phyloP scores from a whole-genome alignment of 2,113 vertebrate genomes.

The Antechinus flavipes region DNA sequence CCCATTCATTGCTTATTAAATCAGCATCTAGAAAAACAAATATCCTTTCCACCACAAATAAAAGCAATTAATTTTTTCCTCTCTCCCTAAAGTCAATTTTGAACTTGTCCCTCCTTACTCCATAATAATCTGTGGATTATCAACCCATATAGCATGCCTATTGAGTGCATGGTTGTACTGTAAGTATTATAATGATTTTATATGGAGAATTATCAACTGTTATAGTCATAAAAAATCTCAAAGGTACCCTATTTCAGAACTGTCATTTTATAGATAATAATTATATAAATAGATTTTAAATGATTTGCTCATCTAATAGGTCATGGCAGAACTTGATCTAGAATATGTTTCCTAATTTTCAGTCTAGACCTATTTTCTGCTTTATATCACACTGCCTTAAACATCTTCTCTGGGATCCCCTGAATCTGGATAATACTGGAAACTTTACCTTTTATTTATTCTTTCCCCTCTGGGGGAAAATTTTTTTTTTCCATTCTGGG shows the following conservation, averaged over 20 bases:
- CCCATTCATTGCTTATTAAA: conserved; percentile 1
- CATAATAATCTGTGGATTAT: not conserved
- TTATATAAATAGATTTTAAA: not conserved
- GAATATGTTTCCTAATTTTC: not conserved
- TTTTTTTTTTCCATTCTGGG: not conserved
- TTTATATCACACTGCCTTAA: not conserved
- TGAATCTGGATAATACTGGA: not conserved
- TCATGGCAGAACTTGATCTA: not conserved
- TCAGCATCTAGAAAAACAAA: not conserved
- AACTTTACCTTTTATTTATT: not conserved
- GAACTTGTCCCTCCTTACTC: not conserved
- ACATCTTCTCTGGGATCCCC: not conserved
- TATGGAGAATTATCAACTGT: not conserved
- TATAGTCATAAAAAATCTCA: not conserved
- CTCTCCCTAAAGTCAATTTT: conserved; percentile 25
- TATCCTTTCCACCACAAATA: not conserved
- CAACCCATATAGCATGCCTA: no score
- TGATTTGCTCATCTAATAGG: not conserved
- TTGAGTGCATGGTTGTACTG: not conserved
- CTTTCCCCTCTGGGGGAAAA: not conserved
- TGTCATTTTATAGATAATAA: not conserved
- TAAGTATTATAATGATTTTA: conserved; percentile 17
- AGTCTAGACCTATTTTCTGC: not conserved
- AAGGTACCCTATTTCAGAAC: not conserved
- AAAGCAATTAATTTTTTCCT: not conserved